These are phyloP conservation scores for Embiotoca jacksoni DNA, from an alignment of 2,113 vertebrate genomes.

Conservation along the genomic window DNA sequence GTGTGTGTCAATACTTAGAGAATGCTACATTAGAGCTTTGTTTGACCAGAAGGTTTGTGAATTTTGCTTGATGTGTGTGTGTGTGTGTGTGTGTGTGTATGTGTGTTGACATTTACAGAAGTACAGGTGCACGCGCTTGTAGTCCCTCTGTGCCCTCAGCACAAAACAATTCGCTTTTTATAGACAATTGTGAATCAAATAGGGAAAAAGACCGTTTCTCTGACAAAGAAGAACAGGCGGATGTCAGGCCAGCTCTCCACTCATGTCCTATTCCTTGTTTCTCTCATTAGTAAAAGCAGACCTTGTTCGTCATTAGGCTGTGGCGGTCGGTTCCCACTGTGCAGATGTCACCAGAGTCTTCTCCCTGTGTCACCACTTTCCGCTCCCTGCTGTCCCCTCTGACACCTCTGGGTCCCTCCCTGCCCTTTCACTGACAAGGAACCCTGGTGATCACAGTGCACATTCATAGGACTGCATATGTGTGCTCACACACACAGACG, in stretches of 20 bases:
- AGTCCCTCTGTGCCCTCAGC: too few relatives aligned
- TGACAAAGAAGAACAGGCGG: neutral
- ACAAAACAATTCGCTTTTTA: neutral
- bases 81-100: neutral
- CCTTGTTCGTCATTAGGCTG: constrained; percentile 52
- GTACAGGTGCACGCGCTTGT: too few relatives aligned
- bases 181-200: neutral
- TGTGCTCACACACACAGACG: neutral
- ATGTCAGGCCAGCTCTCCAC: constrained; percentile 22
- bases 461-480: neutral
- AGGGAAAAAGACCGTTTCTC: neutral
- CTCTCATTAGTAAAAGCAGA: constrained; percentile 58
- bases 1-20: constrained; percentile 40
- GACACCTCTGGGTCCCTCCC: constrained; percentile 52
- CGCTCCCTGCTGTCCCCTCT: constrained; percentile 57
- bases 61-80: neutral
- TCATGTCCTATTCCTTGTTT: constrained; percentile 26
- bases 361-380: constrained; percentile 58
- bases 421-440: constrained; percentile 70
- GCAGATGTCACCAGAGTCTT: constrained; percentile 72
- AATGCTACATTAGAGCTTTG: constrained; percentile 34
- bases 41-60: constrained; percentile 42
- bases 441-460: constrained; percentile 31
- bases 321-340: constrained; percentile 42
- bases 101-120: too few relatives aligned